Evolutionary conservation across 2,888 invertebrate species (phyloP), one percentile per base, ranked within the genome.

Genomic region (Tiliacea citrago): DNA sequence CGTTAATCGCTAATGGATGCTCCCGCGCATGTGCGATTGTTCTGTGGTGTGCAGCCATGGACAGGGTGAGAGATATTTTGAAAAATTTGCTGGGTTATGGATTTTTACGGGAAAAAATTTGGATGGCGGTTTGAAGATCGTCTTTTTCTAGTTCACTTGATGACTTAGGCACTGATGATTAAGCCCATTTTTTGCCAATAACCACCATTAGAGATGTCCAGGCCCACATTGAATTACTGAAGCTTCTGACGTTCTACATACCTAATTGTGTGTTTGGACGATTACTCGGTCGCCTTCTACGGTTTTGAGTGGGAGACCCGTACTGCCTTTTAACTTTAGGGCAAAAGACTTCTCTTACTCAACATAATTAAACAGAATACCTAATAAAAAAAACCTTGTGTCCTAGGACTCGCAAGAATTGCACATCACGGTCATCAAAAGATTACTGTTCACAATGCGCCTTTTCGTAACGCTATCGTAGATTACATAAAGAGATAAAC

Each of bases 1-100:
- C 94, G 94, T 96, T 96, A 95, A 96, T 96, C 94, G 95, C 92
- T 96, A 96, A 96, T 96, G 96, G 95, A 92, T 91, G 95, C 95
- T 92, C 93, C 94, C 91, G 92, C 79, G 83, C 83, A 86, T 86
- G 86, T 86, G 74, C 83, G 79, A 83, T 83, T 83, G 86, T 83
- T 82, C 79, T 83, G 72, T 66, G 49, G 63, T 68, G 60, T 61
- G 60, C 60, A 21, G 63, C 24, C 51, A 49, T 53, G 63, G 62
- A 57, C 67, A 16, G 61, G 47, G 42, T 24, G 16, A 61, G 53
- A 39, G n/a, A 24, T 61, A 49, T 63, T 82, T n/a, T 35, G 39
- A 47, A 70, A 72, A 63, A 29, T 10, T n/a, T 55, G 24, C 47
- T 24, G 49, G 10, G 0, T 68, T 81, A 57, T 58, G 49, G 13